Evolutionary conservation across 2,888 invertebrate species (phyloP), one percentile per base, ranked within the genome.

Genomic region (Ryuthela nishihirai): DNA sequence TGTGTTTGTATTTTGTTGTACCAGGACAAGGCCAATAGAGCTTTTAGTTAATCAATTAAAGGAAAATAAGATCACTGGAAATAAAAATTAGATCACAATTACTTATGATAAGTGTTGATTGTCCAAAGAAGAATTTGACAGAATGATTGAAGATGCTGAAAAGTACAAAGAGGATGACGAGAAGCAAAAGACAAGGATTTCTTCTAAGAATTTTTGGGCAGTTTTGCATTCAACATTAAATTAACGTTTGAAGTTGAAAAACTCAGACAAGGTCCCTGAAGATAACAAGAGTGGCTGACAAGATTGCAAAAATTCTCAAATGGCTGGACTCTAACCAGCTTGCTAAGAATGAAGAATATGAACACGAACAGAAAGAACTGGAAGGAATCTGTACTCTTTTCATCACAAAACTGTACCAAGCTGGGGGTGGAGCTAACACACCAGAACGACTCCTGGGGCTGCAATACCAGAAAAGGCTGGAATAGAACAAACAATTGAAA

Each of bases 271-370:
- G 71, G 72, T 89, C 38, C 74, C 75, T 5, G 80, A 82, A 23
- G 74, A 78, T 0, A 93, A 93, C 70, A 85, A 85, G 77, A 12
- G 85, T 88, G 0, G 63, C 65, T n/a, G 72, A 70, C n/a, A 69
- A 68, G 23, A 72, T 73, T 48, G 77, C 80, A 20, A 81, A 82
- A 12, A 83, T 85, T 54, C 78, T 90, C 53, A 76, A 79, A 10
- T 93, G 92, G 92, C 75, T 93, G 32, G 93, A 93, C 67, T 74
- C 77, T 20, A 89, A 91, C 71, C 80, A 82, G 60, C 78, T 90
- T 70, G 94, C 92, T 32, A 93, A 93, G 67, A 92, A 92, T 76
- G 92, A 93, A 72, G 93, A 94, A 76, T 93, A 88, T 70, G 92
- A 92, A 73, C 87, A 91, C 78, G 90, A 93, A 75, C 91, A 92